Evolutionary conservation across 2,888 invertebrate genomes (phyloP), one percentile per base, ranked within the genome.

Genomic region (Rotaria sp.): DNA sequence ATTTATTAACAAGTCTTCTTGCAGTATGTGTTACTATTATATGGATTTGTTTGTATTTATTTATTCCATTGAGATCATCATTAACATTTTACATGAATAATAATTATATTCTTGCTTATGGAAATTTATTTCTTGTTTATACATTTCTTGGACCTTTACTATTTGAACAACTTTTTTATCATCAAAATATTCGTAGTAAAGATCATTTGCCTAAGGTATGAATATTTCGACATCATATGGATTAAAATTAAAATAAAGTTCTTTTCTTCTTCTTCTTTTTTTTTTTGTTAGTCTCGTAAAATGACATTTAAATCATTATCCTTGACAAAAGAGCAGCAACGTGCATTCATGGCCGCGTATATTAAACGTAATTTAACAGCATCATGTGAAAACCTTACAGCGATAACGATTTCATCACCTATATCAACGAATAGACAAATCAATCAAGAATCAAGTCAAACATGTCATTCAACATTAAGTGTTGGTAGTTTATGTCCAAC

Each of bases 321-420:
- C 11, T 67, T 67, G 67, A 67, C 67, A 35, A 67, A 67, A 67
- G 67, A 67, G 30, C 67, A 67, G 30, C 67, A 67, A 67, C 67
- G 67, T 21, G 67, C 67, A 30, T 67, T 67, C 35, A 67, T 67
- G 67, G 67, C 67, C 67, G 67, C 67, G 2, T 67, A 67, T 35
- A 35, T 67, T 35, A 67, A 67, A 67, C n/a, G 67, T 30, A 67
- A 67, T 67, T 30, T 67, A 30, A 67, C 67, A 30, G 67, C 67
- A 67, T 67, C 67, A 67, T 67, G 67, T 30, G 67, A 67, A 67
- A 67, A 67, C 5, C 35, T 67, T 30, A 67, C 67, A 67, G 11
- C 30, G 11, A 21, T 52, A 24, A 52, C 21, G 2, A 24, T 52
- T 21, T 52, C 52, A 52, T 52, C 52, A 24, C 52, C 52, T 24